Evolutionary conservation across 2,113 vertebrate genomes (phyloP).

Genomic region (Corythoichthys intestinalis): DNA sequence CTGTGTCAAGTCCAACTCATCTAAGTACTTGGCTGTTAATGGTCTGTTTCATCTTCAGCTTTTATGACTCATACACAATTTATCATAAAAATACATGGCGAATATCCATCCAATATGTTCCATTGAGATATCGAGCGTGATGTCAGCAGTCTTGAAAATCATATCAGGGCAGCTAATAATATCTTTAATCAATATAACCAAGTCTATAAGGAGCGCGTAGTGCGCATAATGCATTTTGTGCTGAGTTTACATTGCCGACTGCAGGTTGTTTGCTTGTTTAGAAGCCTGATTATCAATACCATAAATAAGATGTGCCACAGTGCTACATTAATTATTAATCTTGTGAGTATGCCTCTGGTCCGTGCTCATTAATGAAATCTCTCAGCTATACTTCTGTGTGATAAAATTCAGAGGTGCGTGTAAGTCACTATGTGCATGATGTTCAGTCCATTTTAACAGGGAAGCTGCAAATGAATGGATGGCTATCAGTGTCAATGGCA

Average conservation of each 20-base stretch:
- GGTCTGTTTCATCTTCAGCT: not conserved
- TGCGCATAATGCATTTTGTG: not conserved
- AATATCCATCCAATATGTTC: too few relatives aligned
- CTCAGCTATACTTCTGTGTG: not conserved
- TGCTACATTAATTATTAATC: conserved; percentile 1
- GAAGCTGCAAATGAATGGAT: too few relatives aligned
- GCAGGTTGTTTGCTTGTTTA: not conserved
- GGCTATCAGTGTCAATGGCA: too few relatives aligned
- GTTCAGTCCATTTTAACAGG: too few relatives aligned
- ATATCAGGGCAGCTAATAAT: not conserved
- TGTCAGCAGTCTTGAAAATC: too few relatives aligned
- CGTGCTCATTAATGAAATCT: not conserved
- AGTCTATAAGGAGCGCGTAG: not conserved
- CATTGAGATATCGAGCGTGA: too few relatives aligned
- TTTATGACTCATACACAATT: not conserved
- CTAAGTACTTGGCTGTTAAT: not conserved
- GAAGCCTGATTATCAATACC: not conserved
- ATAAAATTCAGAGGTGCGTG: not conserved
- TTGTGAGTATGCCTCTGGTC: not conserved
- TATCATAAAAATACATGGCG: not conserved
- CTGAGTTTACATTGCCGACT: not conserved
- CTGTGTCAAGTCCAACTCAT: not conserved
- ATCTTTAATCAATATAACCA: not conserved
- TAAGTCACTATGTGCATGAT: not conserved
- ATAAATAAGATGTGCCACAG: not conserved